Percentiles rank a stretch among this genome's conserved stretches.
Conservation (phyloP, 2,113 vertebrate genomes). For the Crotalus helleri region DNA sequence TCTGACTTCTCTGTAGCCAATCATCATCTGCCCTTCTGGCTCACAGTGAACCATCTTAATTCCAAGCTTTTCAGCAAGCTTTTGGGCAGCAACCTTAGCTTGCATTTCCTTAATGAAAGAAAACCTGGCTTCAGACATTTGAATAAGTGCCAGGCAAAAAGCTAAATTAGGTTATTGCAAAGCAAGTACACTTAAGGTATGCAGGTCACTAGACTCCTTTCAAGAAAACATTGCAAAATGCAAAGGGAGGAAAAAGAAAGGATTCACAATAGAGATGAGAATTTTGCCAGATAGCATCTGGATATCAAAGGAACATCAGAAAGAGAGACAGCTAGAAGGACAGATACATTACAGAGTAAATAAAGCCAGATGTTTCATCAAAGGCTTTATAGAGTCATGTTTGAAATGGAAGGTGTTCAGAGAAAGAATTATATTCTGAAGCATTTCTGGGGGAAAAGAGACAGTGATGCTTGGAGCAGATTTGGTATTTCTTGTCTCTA, state of each 20-base stretch:
- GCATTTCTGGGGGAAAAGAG: background rate
- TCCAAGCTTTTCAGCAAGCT: conserved; percentile 82
- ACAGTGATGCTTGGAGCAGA: background rate
- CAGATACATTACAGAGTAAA: background rate
- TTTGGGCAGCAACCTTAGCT: conserved; percentile 88
- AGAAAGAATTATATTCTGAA: background rate
- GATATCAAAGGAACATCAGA: background rate
- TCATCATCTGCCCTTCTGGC: conserved; percentile 75
- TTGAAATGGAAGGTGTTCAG: no score
- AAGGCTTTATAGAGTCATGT: background rate
- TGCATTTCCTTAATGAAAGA: conserved; percentile 81
- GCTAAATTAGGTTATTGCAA: no score
- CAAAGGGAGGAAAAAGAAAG: background rate
- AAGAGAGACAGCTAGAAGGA: background rate
- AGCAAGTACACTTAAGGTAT: background rate
- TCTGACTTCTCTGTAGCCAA: conserved; percentile 82
- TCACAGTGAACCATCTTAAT: conserved; percentile 80
- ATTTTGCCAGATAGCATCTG: background rate
- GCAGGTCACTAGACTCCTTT: background rate
- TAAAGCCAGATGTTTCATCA: background rate
- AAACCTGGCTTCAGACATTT: background rate
- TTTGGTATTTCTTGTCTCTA: no score
- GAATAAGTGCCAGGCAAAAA: background rate
- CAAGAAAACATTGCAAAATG: background rate
- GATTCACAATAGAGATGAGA: background rate